Percentiles rank a stretch among this genome's conserved stretches.
Evolutionary conservation across 2,888 invertebrate species (phyloP).

Genomic region (Eretmocerus hayati): DNA sequence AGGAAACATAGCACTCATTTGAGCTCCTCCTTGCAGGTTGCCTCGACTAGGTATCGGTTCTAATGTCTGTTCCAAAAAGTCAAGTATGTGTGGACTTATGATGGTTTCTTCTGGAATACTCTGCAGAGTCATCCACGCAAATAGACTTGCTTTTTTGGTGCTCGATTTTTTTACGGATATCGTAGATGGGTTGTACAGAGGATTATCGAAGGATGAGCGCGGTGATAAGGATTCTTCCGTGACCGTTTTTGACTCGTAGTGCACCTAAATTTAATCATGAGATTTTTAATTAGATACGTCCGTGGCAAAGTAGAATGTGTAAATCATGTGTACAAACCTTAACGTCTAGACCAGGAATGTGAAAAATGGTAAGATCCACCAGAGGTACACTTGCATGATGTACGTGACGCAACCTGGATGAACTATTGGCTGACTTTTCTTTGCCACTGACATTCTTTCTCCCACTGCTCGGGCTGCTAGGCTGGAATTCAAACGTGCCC

Average conservation of each 20-base stretch:
- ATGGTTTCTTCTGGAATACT: constrained; percentile 97
- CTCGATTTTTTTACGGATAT: constrained; percentile 52
- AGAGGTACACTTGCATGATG: constrained; percentile 50
- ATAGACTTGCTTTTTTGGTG: constrained; percentile 80
- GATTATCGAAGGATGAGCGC: constrained; percentile 40
- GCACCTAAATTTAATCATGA: constrained; percentile 50
- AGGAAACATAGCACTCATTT: constrained; percentile 35
- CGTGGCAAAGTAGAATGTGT: not conserved
- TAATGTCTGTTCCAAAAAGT: constrained; percentile 93
- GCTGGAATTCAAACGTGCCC: constrained; percentile 53
- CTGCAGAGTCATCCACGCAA: constrained; percentile 94
- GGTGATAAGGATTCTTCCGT: constrained; percentile 56
- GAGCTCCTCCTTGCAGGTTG: constrained; percentile 37
- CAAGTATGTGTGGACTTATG: constrained; percentile 92
- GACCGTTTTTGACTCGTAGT: constrained; percentile 73
- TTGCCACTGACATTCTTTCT: constrained; percentile 44
- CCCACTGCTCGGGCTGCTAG: constrained; percentile 52
- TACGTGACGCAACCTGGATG: constrained; percentile 44
- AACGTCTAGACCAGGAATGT: constrained; percentile 85
- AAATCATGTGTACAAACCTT: too few species aligned
- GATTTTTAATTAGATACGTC: not conserved
- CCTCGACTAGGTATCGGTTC: constrained; percentile 83
- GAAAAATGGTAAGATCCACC: constrained; percentile 78
- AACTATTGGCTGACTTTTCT: constrained; percentile 42
- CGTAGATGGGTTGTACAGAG: constrained; percentile 34